Conservation (phyloP, 1,140 invertebrate species). For the Antheraea pernyi region DNA sequence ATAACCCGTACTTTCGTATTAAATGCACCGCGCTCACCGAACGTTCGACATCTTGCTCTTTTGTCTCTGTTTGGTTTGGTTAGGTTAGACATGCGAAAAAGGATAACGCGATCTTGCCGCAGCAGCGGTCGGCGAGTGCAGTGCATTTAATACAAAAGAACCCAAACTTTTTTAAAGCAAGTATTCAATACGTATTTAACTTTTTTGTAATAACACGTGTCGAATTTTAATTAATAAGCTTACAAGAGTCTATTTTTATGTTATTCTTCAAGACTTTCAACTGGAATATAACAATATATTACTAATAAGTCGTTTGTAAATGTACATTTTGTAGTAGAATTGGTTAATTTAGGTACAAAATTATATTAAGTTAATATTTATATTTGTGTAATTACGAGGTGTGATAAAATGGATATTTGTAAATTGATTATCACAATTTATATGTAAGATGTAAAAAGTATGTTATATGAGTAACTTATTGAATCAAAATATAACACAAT, state of each 20-base stretch:
- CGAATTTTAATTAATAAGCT: not conserved
- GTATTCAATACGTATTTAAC: no score
- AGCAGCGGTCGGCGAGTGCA: no score
- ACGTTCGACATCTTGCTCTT: no score
- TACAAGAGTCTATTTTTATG: not conserved
- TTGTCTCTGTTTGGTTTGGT: no score
- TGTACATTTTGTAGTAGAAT: slow-evolving; percentile 9
- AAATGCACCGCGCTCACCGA: no score
- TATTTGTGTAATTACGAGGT: slow-evolving; percentile 32
- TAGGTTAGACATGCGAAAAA: no score
- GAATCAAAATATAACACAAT: slow-evolving; percentile 73
- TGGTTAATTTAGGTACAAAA: slow-evolving; percentile 59
- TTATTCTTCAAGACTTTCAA: not conserved
- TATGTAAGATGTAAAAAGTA: slow-evolving; percentile 67
- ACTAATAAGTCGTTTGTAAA: not conserved
- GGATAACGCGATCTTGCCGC: no score
- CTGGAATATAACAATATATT: not conserved
- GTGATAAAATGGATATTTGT: slow-evolving; percentile 43
- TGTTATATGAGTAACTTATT: slow-evolving; percentile 74
- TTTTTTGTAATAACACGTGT: no score
- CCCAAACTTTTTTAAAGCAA: no score
- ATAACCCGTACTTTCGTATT: no score
- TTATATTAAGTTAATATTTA: slow-evolving; percentile 64
- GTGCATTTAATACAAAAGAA: no score
- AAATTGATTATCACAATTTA: slow-evolving; percentile 60